phyloP scores from a whole-genome alignment of 2,888 invertebrate genomes.

The Phania funesta region DNA sequence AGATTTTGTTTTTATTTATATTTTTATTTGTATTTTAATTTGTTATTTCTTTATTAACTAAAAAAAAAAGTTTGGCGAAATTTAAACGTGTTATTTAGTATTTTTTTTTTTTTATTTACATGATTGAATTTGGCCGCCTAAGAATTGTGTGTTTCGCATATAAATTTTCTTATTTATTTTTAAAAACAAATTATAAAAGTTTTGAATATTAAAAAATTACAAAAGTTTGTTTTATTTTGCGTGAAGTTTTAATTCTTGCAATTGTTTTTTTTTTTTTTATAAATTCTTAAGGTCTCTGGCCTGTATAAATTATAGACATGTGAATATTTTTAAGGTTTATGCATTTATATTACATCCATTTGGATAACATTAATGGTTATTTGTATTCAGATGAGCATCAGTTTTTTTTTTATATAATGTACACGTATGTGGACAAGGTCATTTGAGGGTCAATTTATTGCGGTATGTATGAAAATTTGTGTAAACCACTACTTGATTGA shows the following conservation, averaged over 20 bases:
- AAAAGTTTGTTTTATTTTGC: not conserved
- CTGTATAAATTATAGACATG: constrained; percentile 3
- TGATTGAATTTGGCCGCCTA: constrained; percentile 38
- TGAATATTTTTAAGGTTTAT: not conserved
- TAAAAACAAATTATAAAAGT: not conserved
- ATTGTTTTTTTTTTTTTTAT: constrained; percentile 14
- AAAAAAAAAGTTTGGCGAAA: constrained; percentile 35
- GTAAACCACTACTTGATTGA: constrained; percentile 13
- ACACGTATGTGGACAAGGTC: constrained; percentile 38
- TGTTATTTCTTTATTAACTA: constrained; percentile 12
- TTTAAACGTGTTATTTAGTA: constrained; percentile 3
- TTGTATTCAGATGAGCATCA: constrained; percentile 41
- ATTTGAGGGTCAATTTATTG: constrained; percentile 48
- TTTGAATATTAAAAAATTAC: not conserved
- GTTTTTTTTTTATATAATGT: not conserved
- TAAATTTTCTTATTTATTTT: constrained; percentile 28
- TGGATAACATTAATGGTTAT: constrained; percentile 42
- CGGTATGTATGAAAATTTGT: not conserved
- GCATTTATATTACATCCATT: constrained; percentile 32
- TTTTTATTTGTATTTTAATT: not conserved
- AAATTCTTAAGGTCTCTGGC: constrained; percentile 56
- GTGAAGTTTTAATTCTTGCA: constrained; percentile 19
- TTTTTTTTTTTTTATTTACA: constrained; percentile 7
- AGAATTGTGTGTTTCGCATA: constrained; percentile 59
- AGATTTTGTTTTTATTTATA: not conserved